Evolutionary conservation across 2,888 invertebrate genomes (phyloP).

Genomic region (Fragum whitleyi): DNA sequence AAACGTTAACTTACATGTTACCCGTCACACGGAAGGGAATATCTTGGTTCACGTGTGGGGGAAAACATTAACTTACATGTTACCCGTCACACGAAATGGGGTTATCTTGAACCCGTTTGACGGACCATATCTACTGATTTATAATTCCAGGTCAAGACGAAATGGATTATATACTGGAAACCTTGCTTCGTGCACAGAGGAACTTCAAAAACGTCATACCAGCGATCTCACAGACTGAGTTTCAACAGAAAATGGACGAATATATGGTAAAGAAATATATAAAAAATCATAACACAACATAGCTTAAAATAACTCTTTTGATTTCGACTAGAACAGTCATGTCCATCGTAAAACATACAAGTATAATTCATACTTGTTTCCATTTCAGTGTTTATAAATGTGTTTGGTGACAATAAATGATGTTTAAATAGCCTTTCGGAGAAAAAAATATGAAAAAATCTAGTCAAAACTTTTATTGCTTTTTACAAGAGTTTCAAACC

Average conservation of each 20-base stretch:
- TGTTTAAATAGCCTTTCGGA: too few species aligned
- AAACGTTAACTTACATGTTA: too few species aligned
- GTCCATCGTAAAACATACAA: too few species aligned
- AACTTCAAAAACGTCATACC: slow-evolving; percentile 4
- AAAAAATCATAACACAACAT: too few species aligned
- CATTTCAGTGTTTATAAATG: background rate
- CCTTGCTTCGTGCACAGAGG: slow-evolving; percentile 17
- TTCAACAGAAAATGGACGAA: slow-evolving; percentile 3
- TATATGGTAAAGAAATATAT: slow-evolving; percentile 23
- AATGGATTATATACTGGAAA: slow-evolving; percentile 15
- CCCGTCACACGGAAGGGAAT: background rate
- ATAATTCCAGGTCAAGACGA: background rate
- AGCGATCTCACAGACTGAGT: background rate
- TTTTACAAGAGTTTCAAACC: too few species aligned
- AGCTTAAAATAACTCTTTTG: background rate
- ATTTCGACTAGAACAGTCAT: background rate
- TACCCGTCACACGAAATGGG: too few species aligned
- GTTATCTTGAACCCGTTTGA: background rate
- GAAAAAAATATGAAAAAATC: too few species aligned
- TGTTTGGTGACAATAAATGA: too few species aligned
- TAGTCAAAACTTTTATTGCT: too few species aligned
- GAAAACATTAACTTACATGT: too few species aligned
- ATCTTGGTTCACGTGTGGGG: background rate
- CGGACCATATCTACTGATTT: background rate
- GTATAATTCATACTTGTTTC: background rate